Evolutionary conservation across 2,888 invertebrate genomes (phyloP).

Genomic region (Andrena trimmerana): DNA sequence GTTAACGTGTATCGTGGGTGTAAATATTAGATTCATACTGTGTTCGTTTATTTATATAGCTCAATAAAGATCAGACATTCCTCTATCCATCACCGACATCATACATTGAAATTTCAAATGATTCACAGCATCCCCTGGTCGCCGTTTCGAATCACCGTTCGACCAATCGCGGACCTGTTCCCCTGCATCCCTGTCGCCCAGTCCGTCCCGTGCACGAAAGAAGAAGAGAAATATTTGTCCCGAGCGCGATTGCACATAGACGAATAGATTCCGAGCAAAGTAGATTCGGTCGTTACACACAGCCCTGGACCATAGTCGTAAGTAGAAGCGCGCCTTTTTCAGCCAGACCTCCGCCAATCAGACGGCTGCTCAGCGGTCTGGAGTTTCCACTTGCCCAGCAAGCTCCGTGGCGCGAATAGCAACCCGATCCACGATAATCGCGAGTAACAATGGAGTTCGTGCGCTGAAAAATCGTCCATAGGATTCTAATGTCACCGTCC

Average conservation of each 20-base stretch:
- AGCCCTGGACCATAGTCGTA: constrained; percentile 10
- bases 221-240: not conserved
- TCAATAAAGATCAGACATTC: constrained; percentile 66
- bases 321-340: constrained; percentile 58
- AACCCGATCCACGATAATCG: not conserved
- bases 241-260: too few species aligned
- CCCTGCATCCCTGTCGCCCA: constrained; percentile 3
- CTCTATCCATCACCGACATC: constrained; percentile 26
- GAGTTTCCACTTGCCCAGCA: constrained; percentile 35
- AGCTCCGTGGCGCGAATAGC: constrained; percentile 21
- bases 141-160: not conserved
- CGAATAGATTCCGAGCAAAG: not conserved
- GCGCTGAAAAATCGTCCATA: not conserved
- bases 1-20: constrained; percentile 61
- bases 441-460: not conserved
- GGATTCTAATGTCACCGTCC: not conserved
- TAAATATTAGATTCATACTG: constrained; percentile 72
- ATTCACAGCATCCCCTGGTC: not conserved
- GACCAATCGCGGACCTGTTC: constrained; percentile 29
- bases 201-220: too few species aligned
- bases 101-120: not conserved
- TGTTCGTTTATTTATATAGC: constrained; percentile 74
- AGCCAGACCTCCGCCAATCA: constrained; percentile 57
- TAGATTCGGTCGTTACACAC: not conserved
- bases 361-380: constrained; percentile 31